phyloP scores from a whole-genome alignment of 1,140 invertebrate species.

The Drosophila orena region DNA sequence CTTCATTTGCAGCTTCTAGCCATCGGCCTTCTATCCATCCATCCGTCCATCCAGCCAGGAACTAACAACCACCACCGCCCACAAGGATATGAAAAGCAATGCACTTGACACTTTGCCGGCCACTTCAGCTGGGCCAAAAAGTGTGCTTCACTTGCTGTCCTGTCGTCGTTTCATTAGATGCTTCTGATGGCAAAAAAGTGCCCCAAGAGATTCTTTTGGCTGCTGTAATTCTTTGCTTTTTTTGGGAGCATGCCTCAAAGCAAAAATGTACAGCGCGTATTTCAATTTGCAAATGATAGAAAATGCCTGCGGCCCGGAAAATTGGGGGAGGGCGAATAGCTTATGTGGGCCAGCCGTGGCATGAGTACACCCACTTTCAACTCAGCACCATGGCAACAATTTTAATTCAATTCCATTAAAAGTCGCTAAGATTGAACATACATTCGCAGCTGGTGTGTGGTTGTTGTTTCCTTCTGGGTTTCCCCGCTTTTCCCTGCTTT shows the following conservation, averaged over 20 bases:
- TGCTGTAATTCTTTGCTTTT: slow-evolving; percentile 4
- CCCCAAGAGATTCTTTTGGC: slow-evolving; percentile 18
- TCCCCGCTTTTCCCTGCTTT: not conserved
- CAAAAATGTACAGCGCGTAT: slow-evolving; percentile 58
- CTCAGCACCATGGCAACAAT: slow-evolving; percentile 64
- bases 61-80: slow-evolving; percentile 14
- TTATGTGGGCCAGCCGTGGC: not conserved
- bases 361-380: slow-evolving; percentile 1
- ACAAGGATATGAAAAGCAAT: slow-evolving; percentile 63
- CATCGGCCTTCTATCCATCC: slow-evolving; percentile 8
- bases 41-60: slow-evolving; percentile 15
- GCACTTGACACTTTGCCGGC: slow-evolving; percentile 73
- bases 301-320: slow-evolving; percentile 70
- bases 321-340: slow-evolving; percentile 3
- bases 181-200: slow-evolving; percentile 38
- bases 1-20: slow-evolving; percentile 30
- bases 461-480: slow-evolving; percentile 11
- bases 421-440: slow-evolving; percentile 63
- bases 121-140: slow-evolving; percentile 58
- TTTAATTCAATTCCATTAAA: slow-evolving; percentile 84
- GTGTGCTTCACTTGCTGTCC: slow-evolving; percentile 51
- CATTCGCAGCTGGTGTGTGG: slow-evolving; percentile 63
- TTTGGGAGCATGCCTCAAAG: slow-evolving; percentile 45
- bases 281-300: slow-evolving; percentile 79
- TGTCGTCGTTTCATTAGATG: slow-evolving; percentile 51